Evolutionary conservation across 2,113 vertebrate species (phyloP), one percentile per base, ranked within the genome.

Genomic region (Addax nasomaculatus): DNA sequence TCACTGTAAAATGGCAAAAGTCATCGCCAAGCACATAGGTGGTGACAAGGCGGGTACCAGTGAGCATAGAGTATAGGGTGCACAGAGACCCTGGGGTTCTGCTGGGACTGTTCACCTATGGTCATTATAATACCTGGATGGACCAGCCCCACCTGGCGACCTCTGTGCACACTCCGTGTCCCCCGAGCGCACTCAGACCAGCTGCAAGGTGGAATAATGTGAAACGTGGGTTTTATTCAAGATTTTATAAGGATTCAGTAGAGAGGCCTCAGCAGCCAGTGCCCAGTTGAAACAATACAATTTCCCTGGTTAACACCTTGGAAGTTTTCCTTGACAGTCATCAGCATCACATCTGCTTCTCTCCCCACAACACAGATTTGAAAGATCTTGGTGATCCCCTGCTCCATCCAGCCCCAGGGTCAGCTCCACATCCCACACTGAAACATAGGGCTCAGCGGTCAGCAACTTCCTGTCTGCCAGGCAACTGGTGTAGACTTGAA

Each of bases 381-480:
- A 47, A 87, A 83, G 64, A 15, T 79, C 27, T 70, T 6, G 1
- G 27, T 5, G 39, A 62, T 36, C 6, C 21, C 27, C 45, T 55
- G 27, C 80, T 36, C 19, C 33, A 30, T 3, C 14, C 33, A 23
- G 60, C n/a, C 30, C 27, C 9, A 43, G 19, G 21, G 10, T 43
- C 30, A 19, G 36, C 36, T 15, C 19, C 14, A 2, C 6, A 43
- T 27, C 23, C 21, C 25, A 33, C 33, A 17, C 7, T 13, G 23
- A 45, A 43, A 25, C 33, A 8, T 5, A 2, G 27, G 43, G 3
- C 33, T 7, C 3, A 2, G 1, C 2, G 0, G 4, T 10, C 30
- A 45, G 58, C 23, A 45, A 25, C 47, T 21, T 36, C 15, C 51
- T 12, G 21, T 21, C 27, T 36, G 49, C 5, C 49, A 14, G 6